Conservation (phyloP, 2,888 invertebrate species). For the Apotomis betuletana region DNA sequence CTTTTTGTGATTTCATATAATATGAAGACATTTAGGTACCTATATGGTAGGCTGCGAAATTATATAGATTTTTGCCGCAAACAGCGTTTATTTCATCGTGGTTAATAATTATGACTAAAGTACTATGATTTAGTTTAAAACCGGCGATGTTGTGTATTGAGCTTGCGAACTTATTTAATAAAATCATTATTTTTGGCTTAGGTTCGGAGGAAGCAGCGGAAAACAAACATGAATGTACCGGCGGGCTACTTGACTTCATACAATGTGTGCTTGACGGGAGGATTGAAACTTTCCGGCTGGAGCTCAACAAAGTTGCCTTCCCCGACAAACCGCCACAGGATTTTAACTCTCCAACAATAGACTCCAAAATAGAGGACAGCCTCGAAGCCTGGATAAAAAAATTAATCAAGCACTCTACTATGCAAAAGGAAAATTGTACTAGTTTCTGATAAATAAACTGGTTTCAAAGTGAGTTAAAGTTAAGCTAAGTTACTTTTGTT, state of each 20-base stretch:
- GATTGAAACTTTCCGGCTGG: slow-evolving; percentile 17
- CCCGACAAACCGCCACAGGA: slow-evolving; percentile 12
- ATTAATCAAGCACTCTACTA: not conserved
- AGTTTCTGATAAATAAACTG: slow-evolving; percentile 22
- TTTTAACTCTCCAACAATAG: not conserved
- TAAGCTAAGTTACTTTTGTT: no score
- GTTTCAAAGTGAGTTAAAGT: not conserved
- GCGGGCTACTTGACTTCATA: slow-evolving; percentile 21
- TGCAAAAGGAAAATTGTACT: slow-evolving; percentile 6
- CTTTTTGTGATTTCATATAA: no score
- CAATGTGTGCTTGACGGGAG: slow-evolving; percentile 14
- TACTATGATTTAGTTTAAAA: no score
- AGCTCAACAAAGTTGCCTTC: slow-evolving; percentile 9
- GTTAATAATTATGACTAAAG: no score
- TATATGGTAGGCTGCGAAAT: no score
- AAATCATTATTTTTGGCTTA: slow-evolving; percentile 1
- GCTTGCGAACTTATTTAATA: not conserved
- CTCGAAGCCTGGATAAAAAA: slow-evolving; percentile 29
- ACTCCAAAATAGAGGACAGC: slow-evolving; percentile 24
- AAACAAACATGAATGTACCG: not conserved
- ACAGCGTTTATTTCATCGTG: not conserved
- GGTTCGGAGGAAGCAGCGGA: slow-evolving; percentile 7
- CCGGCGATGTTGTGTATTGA: no score
- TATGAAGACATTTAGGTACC: no score
- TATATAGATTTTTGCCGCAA: not conserved